Conservation (phyloP, 2,797 vertebrate species). For the Phalanger gymnotis region DNA sequence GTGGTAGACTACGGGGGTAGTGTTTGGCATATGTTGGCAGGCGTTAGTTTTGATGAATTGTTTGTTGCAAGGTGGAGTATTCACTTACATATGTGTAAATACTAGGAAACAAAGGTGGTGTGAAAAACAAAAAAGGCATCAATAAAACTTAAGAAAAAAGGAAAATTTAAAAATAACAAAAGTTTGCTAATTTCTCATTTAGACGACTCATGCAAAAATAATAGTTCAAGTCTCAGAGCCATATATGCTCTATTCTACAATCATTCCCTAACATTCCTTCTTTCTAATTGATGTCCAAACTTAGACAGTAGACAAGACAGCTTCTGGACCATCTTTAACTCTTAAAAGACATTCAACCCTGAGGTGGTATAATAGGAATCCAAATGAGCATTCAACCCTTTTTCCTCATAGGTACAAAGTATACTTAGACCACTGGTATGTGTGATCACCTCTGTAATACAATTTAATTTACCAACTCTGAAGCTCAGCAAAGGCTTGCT, state of each 20-base stretch:
- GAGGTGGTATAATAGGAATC: not conserved
- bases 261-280: not conserved
- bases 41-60: not conserved
- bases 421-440: constrained; percentile 9
- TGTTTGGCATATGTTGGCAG: not conserved
- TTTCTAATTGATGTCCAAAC: not conserved
- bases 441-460: constrained; percentile 17
- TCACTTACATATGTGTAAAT: not conserved
- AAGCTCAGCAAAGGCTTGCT: constrained; percentile 94
- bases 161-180: not conserved
- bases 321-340: not conserved
- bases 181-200: not conserved
- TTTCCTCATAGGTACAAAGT: not conserved
- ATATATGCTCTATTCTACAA: not conserved
- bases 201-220: not conserved
- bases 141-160: not conserved
- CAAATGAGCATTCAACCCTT: constrained; percentile 30
- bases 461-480: constrained; percentile 90
- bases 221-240: not conserved
- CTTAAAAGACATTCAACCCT: not conserved
- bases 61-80: not conserved
- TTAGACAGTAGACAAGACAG: not conserved
- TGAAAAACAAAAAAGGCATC: not conserved
- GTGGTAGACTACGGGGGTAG: not conserved
- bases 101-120: not conserved